A percentile compares a stretch with the other conserved stretches of the same genome.
phyloP scores from a whole-genome alignment of 2,888 invertebrate species.

The Xestia rhomboidea region DNA sequence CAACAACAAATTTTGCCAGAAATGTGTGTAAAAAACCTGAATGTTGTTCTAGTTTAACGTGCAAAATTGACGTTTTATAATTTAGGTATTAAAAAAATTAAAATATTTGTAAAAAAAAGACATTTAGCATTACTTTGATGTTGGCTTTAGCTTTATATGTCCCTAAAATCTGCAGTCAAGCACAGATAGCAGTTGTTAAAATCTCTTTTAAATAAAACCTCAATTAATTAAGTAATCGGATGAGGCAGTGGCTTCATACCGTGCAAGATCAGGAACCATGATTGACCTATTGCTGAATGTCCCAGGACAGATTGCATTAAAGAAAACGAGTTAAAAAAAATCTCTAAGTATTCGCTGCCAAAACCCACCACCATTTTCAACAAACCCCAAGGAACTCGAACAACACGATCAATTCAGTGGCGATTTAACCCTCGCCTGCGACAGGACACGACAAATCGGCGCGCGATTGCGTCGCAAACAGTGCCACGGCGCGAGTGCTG shows the following conservation, averaged over 20 bases:
- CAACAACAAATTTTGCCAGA: not conserved
- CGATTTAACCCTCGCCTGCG: slow-evolving; percentile 56
- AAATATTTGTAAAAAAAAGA: not conserved
- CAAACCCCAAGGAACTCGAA: not conserved
- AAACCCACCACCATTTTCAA: not conserved
- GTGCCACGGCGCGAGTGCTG: slow-evolving; percentile 61
- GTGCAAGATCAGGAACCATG: no score
- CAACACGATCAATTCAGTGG: slow-evolving; percentile 53
- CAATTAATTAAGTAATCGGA: no score
- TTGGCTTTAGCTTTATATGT: not conserved
- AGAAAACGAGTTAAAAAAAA: no score
- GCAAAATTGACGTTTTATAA: not conserved
- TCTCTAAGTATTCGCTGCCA: not conserved
- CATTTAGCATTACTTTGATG: not conserved
- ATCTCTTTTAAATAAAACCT: not conserved
- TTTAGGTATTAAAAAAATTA: not conserved
- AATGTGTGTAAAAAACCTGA: not conserved
- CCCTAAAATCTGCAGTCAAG: not conserved
- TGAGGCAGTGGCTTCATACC: no score
- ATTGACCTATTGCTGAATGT: no score
- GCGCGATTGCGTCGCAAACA: slow-evolving; percentile 67
- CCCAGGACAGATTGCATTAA: no score
- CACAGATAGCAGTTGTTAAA: not conserved
- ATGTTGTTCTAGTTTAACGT: not conserved
- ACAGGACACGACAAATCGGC: slow-evolving; percentile 57